These are phyloP conservation scores for Hydrozoanthus gracilis DNA, from an alignment of 92 coral and sea anemone species.

Conservation along the genomic window DNA sequence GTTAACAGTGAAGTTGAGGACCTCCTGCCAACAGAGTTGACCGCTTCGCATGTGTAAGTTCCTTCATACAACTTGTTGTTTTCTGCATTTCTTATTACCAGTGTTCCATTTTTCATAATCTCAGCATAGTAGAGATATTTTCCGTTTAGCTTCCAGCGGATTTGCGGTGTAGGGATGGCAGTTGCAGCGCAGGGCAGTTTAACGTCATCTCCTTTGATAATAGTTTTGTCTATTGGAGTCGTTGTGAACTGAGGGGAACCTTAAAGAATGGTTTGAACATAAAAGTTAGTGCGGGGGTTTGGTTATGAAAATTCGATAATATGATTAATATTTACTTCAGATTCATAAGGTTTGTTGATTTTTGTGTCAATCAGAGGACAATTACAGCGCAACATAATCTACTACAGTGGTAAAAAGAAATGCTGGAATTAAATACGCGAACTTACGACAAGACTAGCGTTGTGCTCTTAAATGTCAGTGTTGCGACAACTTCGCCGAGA, in stretches of 20 bases:
- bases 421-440: too few relatives aligned
- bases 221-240: not conserved
- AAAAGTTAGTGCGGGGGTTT: too few relatives aligned
- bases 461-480: too few relatives aligned
- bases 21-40: not conserved
- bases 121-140: not conserved
- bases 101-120: not conserved
- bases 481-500: too few relatives aligned
- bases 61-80: conserved; percentile 3
- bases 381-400: too few relatives aligned
- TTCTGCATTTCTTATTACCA: conserved; percentile 8
- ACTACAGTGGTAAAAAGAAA: too few relatives aligned
- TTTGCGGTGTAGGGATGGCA: conserved; percentile 16
- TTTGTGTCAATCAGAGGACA: too few relatives aligned
- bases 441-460: too few relatives aligned
- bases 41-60: conserved; percentile 23
- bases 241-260: conserved; percentile 22
- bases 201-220: conserved; percentile 1
- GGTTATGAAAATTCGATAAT: too few relatives aligned
- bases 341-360: too few relatives aligned
- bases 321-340: too few relatives aligned
- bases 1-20: not conserved
- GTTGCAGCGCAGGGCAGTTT: conserved; percentile 14
- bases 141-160: conserved; percentile 38
- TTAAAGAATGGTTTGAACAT: not conserved